A percentile compares a stretch with the other conserved stretches of the same genome.
Conservation (phyloP, 2,113 vertebrate species). For the Phoxinus phoxinus region DNA sequence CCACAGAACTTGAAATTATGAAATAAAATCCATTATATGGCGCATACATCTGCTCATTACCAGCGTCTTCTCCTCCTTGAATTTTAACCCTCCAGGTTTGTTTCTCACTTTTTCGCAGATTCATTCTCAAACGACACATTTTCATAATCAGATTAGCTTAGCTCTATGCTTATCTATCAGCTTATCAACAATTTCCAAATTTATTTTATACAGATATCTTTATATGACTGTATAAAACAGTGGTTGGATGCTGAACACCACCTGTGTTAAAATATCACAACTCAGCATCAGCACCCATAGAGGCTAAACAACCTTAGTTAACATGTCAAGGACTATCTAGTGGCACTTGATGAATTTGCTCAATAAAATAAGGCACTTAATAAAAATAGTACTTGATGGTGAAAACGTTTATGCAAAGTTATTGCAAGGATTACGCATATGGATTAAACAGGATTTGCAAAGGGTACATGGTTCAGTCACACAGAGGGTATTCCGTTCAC, state of each 20-base stretch:
- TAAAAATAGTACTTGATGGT: not conserved
- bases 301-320: not conserved
- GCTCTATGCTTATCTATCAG: too few relatives aligned
- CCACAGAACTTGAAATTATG: slow-evolving; percentile 2
- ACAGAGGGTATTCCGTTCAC: not conserved
- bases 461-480: not conserved
- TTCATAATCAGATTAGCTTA: not conserved
- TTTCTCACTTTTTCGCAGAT: not conserved
- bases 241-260: not conserved
- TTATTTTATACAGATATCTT: not conserved
- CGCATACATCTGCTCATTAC: not conserved
- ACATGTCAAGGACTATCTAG: not conserved
- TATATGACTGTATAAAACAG: not conserved
- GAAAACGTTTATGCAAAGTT: not conserved
- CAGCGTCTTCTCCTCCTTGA: not conserved
- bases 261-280: not conserved
- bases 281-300: not conserved
- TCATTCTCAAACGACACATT: not conserved
- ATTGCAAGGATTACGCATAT: not conserved
- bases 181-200: not conserved
- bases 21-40: slow-evolving; percentile 2
- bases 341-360: not conserved
- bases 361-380: not conserved
- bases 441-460: slow-evolving; percentile 3
- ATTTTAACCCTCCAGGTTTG: not conserved